Conservation (phyloP, 2,888 invertebrate genomes). For the Taphrorychus bicolor region DNA sequence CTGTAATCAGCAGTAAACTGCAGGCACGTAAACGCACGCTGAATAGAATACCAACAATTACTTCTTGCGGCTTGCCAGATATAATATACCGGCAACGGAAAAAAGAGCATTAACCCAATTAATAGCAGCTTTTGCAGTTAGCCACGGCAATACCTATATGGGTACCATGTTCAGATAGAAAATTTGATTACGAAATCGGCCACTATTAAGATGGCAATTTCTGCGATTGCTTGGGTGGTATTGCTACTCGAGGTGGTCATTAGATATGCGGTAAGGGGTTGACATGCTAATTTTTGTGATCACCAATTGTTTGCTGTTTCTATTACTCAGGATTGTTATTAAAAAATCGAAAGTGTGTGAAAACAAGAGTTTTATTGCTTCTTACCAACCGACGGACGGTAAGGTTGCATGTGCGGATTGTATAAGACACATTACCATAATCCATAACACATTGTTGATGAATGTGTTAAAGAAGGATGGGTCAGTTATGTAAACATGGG, state of each 20-base stretch:
- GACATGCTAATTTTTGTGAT: conserved; percentile 8
- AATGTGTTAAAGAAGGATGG: conserved; percentile 6
- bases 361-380: not conserved
- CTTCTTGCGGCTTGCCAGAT: conserved; percentile 2
- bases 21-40: not conserved
- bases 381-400: not conserved
- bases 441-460: conserved; percentile 9
- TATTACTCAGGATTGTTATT: not conserved
- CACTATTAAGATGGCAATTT: not conserved
- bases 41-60: conserved; percentile 15
- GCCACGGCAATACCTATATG: conserved; percentile 6
- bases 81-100: conserved; percentile 12
- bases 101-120: conserved; percentile 21
- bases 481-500: conserved; percentile 1
- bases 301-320: conserved; percentile 9
- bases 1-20: too few relatives aligned
- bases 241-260: too few relatives aligned
- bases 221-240: not conserved
- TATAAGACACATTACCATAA: conserved; percentile 15
- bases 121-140: conserved; percentile 12
- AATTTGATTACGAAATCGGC: conserved; percentile 1
- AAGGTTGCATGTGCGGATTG: not conserved
- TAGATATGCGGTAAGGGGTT: too few relatives aligned
- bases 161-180: conserved; percentile 17
- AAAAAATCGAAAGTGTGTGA: conserved; percentile 19